Conservation (phyloP, 2,113 vertebrate species). For the Xenotilapia leptura region DNA sequence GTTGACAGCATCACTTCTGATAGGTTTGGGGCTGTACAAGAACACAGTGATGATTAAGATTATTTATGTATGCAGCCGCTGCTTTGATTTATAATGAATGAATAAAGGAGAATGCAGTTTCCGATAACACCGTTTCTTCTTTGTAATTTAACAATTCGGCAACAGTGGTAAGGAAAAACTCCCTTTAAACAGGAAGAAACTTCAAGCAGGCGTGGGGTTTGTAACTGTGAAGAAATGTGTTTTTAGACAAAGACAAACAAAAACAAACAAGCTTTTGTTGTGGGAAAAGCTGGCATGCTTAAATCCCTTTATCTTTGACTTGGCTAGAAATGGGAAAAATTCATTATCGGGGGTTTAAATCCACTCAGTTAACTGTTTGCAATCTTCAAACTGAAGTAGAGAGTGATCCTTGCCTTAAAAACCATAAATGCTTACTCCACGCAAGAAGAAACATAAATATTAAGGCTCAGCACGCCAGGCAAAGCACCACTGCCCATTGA, state of each 20-base stretch:
- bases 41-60: not conserved
- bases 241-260: not conserved
- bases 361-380: not conserved
- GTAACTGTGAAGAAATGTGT: not conserved
- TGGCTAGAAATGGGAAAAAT: not conserved
- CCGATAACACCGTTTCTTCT: not conserved
- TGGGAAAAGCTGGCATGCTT: not conserved
- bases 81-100: not conserved
- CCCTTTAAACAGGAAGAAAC: not conserved
- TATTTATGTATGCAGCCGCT: not conserved
- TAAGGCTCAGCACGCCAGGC: not conserved
- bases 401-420: not conserved
- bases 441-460: not conserved
- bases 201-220: not conserved
- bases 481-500: not conserved
- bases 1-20: not conserved
- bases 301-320: not conserved
- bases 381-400: not conserved
- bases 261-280: not conserved
- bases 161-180: not conserved
- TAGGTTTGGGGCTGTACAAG: not conserved
- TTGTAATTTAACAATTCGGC: not conserved
- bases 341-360: not conserved
- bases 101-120: not conserved
- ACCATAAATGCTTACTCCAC: not conserved